Evolutionary conservation across 2,113 vertebrate genomes (phyloP).

Genomic region (Paramormyrops kingsleyae): DNA sequence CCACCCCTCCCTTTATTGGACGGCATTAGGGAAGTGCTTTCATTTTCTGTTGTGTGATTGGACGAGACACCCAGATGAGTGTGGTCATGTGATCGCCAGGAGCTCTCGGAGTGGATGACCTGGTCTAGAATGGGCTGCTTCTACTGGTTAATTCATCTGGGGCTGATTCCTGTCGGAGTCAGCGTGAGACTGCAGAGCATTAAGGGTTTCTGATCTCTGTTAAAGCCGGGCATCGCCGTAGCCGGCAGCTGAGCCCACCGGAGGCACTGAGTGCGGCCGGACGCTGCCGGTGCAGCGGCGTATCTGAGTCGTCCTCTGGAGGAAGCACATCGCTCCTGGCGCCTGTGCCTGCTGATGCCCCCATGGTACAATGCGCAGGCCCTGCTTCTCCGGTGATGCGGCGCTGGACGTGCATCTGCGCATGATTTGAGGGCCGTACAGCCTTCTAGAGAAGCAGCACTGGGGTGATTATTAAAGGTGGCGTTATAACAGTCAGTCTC

Average conservation of each 20-base stretch:
- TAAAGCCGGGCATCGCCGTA: not conserved
- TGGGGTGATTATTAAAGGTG: constrained; percentile 7
- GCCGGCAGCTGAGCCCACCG: too few relatives aligned
- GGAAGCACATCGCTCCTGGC: not conserved
- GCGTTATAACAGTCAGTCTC: not conserved
- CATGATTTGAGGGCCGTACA: not conserved
- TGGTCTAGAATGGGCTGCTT: not conserved
- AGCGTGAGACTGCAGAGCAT: not conserved
- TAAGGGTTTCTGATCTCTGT: not conserved
- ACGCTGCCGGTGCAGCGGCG: not conserved
- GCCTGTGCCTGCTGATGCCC: not conserved
- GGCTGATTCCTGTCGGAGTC: not conserved
- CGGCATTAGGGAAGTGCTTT: not conserved
- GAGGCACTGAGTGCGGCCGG: not conserved
- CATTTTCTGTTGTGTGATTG: not conserved
- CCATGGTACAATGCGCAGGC: not conserved
- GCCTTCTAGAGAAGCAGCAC: constrained; percentile 5
- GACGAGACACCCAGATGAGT: not conserved
- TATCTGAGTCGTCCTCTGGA: not conserved
- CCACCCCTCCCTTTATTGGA: not conserved
- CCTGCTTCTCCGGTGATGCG: not conserved
- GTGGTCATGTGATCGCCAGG: not conserved
- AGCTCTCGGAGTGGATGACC: not conserved
- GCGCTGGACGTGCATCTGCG: not conserved
- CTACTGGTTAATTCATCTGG: not conserved